phyloP scores from a whole-genome alignment of 2,797 vertebrate species.

The Apogon hyalosoma region DNA sequence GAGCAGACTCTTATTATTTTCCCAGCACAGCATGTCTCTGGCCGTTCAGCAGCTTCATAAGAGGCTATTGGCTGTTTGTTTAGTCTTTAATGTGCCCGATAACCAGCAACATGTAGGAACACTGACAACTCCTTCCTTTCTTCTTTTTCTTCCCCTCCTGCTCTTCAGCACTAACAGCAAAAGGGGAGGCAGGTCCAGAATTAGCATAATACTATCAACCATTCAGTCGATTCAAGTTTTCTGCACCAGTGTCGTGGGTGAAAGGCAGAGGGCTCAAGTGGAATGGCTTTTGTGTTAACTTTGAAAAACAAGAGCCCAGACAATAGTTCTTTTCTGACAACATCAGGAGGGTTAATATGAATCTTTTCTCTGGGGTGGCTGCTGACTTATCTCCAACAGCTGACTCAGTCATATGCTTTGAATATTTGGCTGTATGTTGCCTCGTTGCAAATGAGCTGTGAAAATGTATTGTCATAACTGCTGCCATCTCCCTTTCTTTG shows the following conservation, averaged over 20 bases:
- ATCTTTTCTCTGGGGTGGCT: constrained; percentile 43
- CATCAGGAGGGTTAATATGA: constrained; percentile 56
- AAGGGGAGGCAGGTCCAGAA: constrained; percentile 34
- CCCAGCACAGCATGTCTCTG: constrained; percentile 52
- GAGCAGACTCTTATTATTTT: constrained; percentile 64
- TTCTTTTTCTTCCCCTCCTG: constrained; percentile 24
- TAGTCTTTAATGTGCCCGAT: constrained; percentile 58
- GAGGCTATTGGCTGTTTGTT: constrained; percentile 62
- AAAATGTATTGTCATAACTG: constrained; percentile 63
- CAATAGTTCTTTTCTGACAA: constrained; percentile 47
- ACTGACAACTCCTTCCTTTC: constrained; percentile 38
- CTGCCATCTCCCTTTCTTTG: constrained; percentile 59
- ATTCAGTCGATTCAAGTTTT: constrained; percentile 31
- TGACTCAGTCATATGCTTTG: constrained; percentile 57
- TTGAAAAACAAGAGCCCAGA: constrained; percentile 50
- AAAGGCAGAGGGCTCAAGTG: constrained; percentile 25
- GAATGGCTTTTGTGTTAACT: constrained; percentile 42
- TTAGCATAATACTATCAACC: constrained; percentile 42
- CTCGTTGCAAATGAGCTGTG: constrained; percentile 67
- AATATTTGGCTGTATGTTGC: constrained; percentile 45
- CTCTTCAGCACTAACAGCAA: constrained; percentile 39
- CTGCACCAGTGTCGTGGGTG: constrained; percentile 25
- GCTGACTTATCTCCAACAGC: constrained; percentile 52
- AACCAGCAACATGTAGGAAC: constrained; percentile 46
- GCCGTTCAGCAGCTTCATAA: constrained; percentile 49